phyloP scores from a whole-genome alignment of 2,113 vertebrate genomes.

The Solea solea region DNA sequence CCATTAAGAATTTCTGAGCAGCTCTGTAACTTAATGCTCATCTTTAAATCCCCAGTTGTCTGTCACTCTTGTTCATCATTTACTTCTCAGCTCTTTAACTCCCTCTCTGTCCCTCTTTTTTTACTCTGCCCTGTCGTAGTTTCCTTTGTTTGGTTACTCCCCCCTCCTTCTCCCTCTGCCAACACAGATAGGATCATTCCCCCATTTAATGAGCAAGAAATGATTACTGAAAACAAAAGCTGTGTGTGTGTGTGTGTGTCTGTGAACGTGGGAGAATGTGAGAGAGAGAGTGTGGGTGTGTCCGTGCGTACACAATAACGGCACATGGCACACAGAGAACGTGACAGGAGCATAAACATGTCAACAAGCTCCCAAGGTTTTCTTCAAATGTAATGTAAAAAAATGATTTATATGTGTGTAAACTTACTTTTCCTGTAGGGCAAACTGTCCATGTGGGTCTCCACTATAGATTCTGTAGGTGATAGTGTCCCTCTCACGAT shows the following conservation, averaged over 20 bases:
- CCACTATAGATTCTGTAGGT: slow-evolving; percentile 90
- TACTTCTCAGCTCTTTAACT: background rate
- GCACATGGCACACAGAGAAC: background rate
- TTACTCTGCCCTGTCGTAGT: no score
- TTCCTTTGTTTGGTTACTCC: no score
- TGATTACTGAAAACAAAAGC: slow-evolving; percentile 58
- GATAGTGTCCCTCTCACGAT: slow-evolving; percentile 93
- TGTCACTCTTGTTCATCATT: slow-evolving; percentile 1
- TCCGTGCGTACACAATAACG: slow-evolving; percentile 12
- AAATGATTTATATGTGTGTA: background rate
- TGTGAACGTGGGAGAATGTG: slow-evolving; percentile 19
- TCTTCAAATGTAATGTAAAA: background rate
- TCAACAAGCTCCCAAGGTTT: background rate
- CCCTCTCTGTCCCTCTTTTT: background rate
- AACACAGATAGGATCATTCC: slow-evolving; percentile 50
- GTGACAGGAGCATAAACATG: background rate
- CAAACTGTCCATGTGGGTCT: slow-evolving; percentile 90
- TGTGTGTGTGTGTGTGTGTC: no score
- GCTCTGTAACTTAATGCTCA: background rate
- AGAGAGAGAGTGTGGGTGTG: slow-evolving; percentile 7
- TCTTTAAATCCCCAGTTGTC: slow-evolving; percentile 7
- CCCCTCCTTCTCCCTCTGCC: no score
- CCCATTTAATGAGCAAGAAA: slow-evolving; percentile 65
- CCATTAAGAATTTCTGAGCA: background rate
- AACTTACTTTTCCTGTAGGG: slow-evolving; percentile 88